Percentiles rank a stretch among this genome's conserved stretches.
Evolutionary conservation across 2,113 vertebrate species (phyloP).

Genomic region (Oophaga pumilio): DNA sequence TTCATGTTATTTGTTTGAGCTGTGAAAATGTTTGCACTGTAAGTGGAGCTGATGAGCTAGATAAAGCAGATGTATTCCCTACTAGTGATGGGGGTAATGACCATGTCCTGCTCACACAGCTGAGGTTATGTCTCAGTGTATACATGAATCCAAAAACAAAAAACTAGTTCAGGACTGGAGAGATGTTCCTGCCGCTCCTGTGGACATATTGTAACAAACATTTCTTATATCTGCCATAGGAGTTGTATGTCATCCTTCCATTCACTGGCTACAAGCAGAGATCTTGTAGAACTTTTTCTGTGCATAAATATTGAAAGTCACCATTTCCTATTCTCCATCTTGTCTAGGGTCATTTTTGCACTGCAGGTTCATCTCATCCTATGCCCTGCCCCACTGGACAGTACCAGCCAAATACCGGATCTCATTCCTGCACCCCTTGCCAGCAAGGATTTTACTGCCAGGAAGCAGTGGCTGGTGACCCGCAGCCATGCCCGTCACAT

Average conservation of each 20-base stretch:
- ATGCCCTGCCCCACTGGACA: slow-evolving; percentile 78
- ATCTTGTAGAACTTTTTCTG: neutral
- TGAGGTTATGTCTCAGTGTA: no score
- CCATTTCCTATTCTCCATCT: slow-evolving; percentile 12
- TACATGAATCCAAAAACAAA: no score
- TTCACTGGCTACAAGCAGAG: neutral
- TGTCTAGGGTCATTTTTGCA: slow-evolving; percentile 86
- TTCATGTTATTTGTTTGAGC: no score
- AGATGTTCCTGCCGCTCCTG: no score
- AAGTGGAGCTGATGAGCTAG: no score
- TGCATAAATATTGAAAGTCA: neutral
- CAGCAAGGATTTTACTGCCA: slow-evolving; percentile 87
- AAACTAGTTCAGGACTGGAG: no score
- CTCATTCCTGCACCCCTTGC: slow-evolving; percentile 78
- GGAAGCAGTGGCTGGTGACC: slow-evolving; percentile 73
- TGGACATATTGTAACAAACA: no score
- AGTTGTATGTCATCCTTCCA: neutral
- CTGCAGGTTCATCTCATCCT: slow-evolving; percentile 73
- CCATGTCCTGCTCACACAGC: no score
- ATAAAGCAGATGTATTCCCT: no score
- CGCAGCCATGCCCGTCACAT: slow-evolving; percentile 79
- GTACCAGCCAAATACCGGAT: slow-evolving; percentile 82
- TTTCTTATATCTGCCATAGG: no score
- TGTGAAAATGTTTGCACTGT: no score
- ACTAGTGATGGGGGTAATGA: no score